Base-by-base conservation (phyloP, 2,888 invertebrate genomes). In the Drosophila suboccidentalis region DNA sequence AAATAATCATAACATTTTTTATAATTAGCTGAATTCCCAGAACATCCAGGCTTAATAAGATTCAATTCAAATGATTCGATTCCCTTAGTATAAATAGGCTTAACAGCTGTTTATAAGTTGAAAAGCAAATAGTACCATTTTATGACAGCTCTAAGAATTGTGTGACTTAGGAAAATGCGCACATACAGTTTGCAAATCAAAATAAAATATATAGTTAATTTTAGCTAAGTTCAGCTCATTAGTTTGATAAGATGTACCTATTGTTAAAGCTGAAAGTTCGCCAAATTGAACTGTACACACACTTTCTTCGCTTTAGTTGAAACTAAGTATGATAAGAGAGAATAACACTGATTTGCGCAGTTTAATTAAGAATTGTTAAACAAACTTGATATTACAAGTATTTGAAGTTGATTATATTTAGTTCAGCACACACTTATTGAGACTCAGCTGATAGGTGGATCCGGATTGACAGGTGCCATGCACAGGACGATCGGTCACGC, bases 401-500 rank as follows among this genome's bases (percentile, higher is more conserved):
- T 15, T 10, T 15, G 2, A 10, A 29, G 22, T 53, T 34, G 10
- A 57, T 2, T 15, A 17, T 11, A 5, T 19, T 68, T 69, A 87
- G 13, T 63, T 55, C 19, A 79, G 88, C 49, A 91, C 88, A 71
- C 91, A 91, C 69, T 89, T 90, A 50, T 90, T 90, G 17, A 84
- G 72, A 32, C 60, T 77, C 11, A 80, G 17, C 62, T 82, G 73
- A 38, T 84, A 90, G 59, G 63, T 72, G 2, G 91, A 91, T 15
- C 81, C 82, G 13, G 82, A 68, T n/a, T 91, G 84, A 36, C 91
- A 91, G 58, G 81, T 75, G 36, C 91, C 91, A 58, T 87, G 91
- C 29, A 91, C 61, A 15, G 91, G 91, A 4, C 91, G 85, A n/a
- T 75, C 80, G 13, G 75, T 74, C 4, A 81, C 81, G 59, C 91